A percentile compares a stretch with the other conserved stretches of the same genome.
Evolutionary conservation across 2,797 vertebrate species (phyloP).

Genomic region (Falco cherrug): DNA sequence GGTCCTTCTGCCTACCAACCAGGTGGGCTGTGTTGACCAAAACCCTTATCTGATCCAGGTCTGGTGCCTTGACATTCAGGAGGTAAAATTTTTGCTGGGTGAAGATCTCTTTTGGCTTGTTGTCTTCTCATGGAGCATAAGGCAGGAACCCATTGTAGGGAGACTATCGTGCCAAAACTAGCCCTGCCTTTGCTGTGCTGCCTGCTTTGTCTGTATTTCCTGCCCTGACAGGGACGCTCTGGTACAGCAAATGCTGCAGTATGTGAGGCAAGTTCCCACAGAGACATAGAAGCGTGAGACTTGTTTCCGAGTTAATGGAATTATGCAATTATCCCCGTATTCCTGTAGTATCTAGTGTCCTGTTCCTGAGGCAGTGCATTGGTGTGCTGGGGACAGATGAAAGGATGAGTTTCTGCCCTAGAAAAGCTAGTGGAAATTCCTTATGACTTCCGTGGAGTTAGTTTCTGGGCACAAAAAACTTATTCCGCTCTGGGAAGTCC

Average conservation of each 20-base stretch:
- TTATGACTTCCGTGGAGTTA: accelerated
- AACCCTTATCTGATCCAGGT: background rate
- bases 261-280: background rate
- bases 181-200: background rate
- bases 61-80: background rate
- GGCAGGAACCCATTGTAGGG: background rate
- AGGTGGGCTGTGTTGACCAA: background rate
- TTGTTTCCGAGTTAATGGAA: accelerated
- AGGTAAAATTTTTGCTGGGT: background rate
- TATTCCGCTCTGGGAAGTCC: background rate
- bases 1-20: background rate
- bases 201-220: accelerated
- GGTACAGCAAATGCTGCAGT: background rate
- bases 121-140: background rate
- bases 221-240: background rate
- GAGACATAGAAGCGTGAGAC: accelerated
- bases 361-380: background rate
- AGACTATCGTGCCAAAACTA: accelerated
- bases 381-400: background rate
- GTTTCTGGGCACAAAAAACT: background rate
- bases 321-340: accelerated
- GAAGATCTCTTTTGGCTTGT: background rate
- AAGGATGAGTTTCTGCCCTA: background rate
- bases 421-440: background rate
- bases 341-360: background rate